Conservation (phyloP, 1,140 invertebrate genomes). For the Bombus terrestris region DNA sequence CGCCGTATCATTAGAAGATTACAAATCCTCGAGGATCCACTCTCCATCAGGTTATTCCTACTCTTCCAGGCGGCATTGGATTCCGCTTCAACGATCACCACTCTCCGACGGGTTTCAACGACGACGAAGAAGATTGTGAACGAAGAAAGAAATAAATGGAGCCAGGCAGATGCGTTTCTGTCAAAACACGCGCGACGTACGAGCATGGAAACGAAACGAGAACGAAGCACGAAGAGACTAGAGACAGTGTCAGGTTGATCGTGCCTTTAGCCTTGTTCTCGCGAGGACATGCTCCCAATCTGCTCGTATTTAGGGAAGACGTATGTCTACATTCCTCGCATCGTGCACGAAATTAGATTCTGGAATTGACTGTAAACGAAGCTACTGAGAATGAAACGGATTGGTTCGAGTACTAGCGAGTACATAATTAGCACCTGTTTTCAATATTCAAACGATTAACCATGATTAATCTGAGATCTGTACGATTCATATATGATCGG, state of each 20-base stretch:
- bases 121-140: background rate
- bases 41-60: background rate
- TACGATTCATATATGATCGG: no score
- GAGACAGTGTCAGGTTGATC: background rate
- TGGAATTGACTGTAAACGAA: background rate
- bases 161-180: conserved; percentile 30
- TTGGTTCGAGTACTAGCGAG: background rate
- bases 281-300: background rate
- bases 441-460: no score
- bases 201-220: background rate
- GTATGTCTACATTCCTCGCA: background rate
- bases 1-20: conserved; percentile 73
- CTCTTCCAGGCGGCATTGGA: conserved; percentile 6
- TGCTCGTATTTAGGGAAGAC: conserved; percentile 18
- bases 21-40: conserved; percentile 44
- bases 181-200: conserved; percentile 22
- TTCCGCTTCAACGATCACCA: background rate
- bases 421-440: no score
- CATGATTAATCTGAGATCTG: no score
- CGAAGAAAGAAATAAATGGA: background rate
- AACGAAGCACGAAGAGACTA: no score
- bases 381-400: background rate
- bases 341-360: conserved; percentile 38
- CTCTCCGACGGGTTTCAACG: background rate
- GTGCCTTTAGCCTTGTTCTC: conserved; percentile 2